phyloP scores from a whole-genome alignment of 2,113 vertebrate species.

The Passer domesticus region DNA sequence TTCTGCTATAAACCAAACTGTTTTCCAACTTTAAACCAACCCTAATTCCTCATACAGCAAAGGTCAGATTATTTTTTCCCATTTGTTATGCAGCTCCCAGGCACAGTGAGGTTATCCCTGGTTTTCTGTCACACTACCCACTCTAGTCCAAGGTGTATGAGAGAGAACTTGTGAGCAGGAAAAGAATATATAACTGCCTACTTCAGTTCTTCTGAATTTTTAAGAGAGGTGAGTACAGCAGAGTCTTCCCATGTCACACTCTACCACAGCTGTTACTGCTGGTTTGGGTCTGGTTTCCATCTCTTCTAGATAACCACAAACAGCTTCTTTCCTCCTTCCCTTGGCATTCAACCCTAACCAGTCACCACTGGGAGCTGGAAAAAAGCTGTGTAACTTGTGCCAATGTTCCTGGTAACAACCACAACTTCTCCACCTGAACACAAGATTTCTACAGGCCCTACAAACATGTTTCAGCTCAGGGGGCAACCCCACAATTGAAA shows the following conservation, averaged over 20 bases:
- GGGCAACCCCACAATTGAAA: background rate
- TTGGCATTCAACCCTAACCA: background rate
- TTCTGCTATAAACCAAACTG: background rate
- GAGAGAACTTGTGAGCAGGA: background rate
- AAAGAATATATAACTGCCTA: background rate
- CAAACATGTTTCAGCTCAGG: background rate
- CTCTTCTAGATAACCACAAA: background rate
- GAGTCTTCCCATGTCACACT: background rate
- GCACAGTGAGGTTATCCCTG: background rate
- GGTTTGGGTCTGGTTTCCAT: background rate
- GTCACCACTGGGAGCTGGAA: background rate
- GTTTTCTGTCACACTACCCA: background rate
- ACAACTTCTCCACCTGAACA: background rate
- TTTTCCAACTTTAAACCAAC: background rate
- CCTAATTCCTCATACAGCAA: background rate
- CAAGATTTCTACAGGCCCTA: background rate
- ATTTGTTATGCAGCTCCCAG: background rate
- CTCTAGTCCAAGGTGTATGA: background rate
- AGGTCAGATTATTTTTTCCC: background rate
- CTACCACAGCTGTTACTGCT: constrained; percentile 50
- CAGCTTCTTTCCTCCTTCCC: background rate
- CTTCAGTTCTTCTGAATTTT: background rate
- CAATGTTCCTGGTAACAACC: constrained; percentile 53
- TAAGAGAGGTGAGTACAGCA: background rate
- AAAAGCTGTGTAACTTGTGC: background rate